phyloP scores from a whole-genome alignment of 2,888 invertebrate species.

The Eupithecia abbreviata region DNA sequence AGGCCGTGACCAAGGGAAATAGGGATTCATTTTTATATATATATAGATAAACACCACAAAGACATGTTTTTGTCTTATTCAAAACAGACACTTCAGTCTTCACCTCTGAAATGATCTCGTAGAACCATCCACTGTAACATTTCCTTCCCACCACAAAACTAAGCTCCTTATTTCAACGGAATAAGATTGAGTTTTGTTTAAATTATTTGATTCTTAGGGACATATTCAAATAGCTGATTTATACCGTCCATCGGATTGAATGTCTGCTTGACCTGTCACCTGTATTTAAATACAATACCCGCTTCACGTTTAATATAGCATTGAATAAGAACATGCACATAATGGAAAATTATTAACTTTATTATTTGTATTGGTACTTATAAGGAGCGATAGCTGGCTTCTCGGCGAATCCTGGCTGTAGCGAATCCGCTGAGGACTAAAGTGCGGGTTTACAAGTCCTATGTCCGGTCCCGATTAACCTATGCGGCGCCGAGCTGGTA shows the following conservation, averaged over 20 bases:
- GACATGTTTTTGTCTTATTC: conserved; percentile 12
- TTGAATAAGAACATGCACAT: neutral
- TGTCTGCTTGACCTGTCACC: conserved; percentile 4
- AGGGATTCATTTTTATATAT: too few species aligned
- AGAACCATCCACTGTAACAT: neutral
- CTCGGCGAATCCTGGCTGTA: too few species aligned
- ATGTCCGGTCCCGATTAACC: too few species aligned
- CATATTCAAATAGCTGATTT: neutral
- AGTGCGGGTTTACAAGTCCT: too few species aligned
- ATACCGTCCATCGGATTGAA: neutral
- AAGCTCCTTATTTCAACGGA: neutral
- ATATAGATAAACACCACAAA: neutral
- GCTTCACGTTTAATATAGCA: conserved; percentile 13
- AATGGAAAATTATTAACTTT: neutral
- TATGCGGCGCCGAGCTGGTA: too few species aligned
- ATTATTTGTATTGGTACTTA: neutral
- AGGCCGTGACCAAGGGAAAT: too few species aligned
- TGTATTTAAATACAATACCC: conserved; percentile 41
- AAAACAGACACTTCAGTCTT: conserved; percentile 2
- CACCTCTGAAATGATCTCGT: conserved; percentile 5
- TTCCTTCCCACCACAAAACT: neutral
- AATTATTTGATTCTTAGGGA: neutral
- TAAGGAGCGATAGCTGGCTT: neutral
- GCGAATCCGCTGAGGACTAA: too few species aligned
- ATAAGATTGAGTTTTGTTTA: neutral